Evolutionary conservation across 2,888 invertebrate species (phyloP), one percentile per base, ranked within the genome.

Genomic region (Cerastis rubricosa): DNA sequence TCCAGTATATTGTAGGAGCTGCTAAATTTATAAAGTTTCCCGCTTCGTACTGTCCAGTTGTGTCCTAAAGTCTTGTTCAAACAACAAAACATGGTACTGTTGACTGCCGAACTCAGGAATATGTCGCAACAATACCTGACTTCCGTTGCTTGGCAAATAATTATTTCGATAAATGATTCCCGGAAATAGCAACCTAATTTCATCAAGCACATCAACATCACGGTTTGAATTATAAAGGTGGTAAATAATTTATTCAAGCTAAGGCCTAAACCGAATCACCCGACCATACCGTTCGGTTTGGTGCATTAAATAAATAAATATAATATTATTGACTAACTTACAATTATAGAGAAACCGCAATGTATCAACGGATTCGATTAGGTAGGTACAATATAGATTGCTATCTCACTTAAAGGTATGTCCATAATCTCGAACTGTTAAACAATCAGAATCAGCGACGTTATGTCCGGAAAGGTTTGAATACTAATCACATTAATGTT

Each of bases 1-100:
- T 67, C 29, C 66, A 47, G 49, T 72, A 75, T 79, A 74, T 70
- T 57, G 61, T 61, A 75, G 45, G 63, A 76, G 35, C 69, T 69
- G 65, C 40, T 54, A 76, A 76, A 81, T 85, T 65, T 83, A 78
- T 85, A 74, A 85, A n/a, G n/a, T n/a, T n/a, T 54, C 12, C 22
- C 35, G 35, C 9, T 72, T 59, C 22, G 19, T 29, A 22, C 19
- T 29, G 71, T 69, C 73, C 64, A 76, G 29, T 71, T 72, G 51
- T 57, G 35, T 51, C 57, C 43, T 29, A 51, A 51, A 64, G n/a
- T 61, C 47, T 65, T 74, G n/a, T 71, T 76, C 22, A 73, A 77
- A 84, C 47, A 61, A 74, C 25, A 69, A 81, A n/a, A 78, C 35
- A 73, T 25, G 4, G n/a, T 17, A 51, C 47, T 70, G 9, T 66